Percentiles rank a stretch among this genome's conserved stretches.
Evolutionary conservation across 2,888 invertebrate species (phyloP).

Genomic region (Pediacus dermestoides): DNA sequence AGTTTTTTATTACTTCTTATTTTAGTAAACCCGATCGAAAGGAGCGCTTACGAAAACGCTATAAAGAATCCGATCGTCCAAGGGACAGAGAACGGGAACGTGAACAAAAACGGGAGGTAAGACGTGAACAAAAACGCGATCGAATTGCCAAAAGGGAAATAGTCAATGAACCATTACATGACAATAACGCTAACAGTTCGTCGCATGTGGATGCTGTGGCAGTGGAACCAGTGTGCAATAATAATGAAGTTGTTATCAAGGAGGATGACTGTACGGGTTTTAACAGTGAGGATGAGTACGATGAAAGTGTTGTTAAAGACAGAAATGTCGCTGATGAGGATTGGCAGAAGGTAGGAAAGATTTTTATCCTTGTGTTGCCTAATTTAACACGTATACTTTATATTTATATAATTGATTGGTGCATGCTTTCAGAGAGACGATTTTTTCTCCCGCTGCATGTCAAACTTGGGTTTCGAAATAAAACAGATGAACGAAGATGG

Average conservation of each 20-base stretch:
- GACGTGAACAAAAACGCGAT: slow-evolving; percentile 39
- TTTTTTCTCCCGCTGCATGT: slow-evolving; percentile 51
- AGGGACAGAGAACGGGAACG: slow-evolving; percentile 41
- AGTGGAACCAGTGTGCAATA: slow-evolving; percentile 38
- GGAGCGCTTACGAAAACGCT: slow-evolving; percentile 44
- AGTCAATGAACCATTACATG: slow-evolving; percentile 37
- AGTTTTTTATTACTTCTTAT: slow-evolving; percentile 8
- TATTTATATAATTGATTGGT: no score
- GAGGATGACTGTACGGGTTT: slow-evolving; percentile 49
- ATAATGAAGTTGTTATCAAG: slow-evolving; percentile 36
- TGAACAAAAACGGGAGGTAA: slow-evolving; percentile 43
- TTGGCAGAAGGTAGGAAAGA: slow-evolving; percentile 48
- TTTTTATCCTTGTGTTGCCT: no score
- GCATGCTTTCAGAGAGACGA: slow-evolving; percentile 44
- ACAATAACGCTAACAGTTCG: slow-evolving; percentile 26
- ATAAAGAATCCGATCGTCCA: slow-evolving; percentile 42
- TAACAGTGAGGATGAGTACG: slow-evolving; percentile 50
- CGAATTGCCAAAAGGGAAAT: slow-evolving; percentile 41
- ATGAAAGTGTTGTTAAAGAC: slow-evolving; percentile 35
- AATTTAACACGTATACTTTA: not conserved
- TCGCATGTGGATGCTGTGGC: slow-evolving; percentile 31
- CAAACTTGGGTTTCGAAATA: slow-evolving; percentile 71
- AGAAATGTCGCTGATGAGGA: slow-evolving; percentile 45
- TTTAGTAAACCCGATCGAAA: slow-evolving; percentile 40
- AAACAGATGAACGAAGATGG: slow-evolving; percentile 86